Base-by-base conservation (phyloP, 2,797 vertebrate species). In the Anguilla obscura region DNA sequence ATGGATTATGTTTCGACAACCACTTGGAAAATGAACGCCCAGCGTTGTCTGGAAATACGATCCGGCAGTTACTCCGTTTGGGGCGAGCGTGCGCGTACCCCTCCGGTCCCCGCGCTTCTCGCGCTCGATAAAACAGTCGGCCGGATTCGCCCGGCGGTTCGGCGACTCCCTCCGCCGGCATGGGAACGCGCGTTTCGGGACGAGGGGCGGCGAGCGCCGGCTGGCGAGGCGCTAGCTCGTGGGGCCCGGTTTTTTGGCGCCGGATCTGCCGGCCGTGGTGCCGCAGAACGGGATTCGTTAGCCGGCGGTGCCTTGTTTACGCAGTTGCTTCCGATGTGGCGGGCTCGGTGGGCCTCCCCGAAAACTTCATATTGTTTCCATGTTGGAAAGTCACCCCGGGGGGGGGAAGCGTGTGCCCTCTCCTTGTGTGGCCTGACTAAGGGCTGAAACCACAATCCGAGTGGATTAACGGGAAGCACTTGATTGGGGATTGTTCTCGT, bases 351-450 rank as follows among this genome's bases (percentile, higher is more conserved):
- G 88, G 89, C 92, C 86, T 91, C 90, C 89, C 91, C 36, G 3
- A 90, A 92, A 90, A 92, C 60, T 24, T 89, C 82, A 87, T 87
- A 86, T 89, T 92, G 87, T 91, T 89, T 94, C 92, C 89, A 89
- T 89, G 76, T 92, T n/a, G 63, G 74, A 86, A 89, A 91, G 92
- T 88, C 56, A 89, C 88, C 90, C 36, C 36, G 36, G 36, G 36
- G 36, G 36, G 88, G 91, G 91, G 88, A 90, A 87, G 90, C 90
- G 16, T 63, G 88, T 91, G 74, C 90, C 93, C 94, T 92, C 91
- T 93, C 86, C 90, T 93, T 95, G 94, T 94, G 94, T 95, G 92
- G 93, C 88, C 91, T 88, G 89, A 92, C 90, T 91, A 88, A 87
- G 87, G 90, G 90, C 90, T 90, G 91, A 93, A 89, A 66, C 85